Base-by-base conservation (phyloP, 2,888 invertebrate genomes). In the Nemapogon koenigi region DNA sequence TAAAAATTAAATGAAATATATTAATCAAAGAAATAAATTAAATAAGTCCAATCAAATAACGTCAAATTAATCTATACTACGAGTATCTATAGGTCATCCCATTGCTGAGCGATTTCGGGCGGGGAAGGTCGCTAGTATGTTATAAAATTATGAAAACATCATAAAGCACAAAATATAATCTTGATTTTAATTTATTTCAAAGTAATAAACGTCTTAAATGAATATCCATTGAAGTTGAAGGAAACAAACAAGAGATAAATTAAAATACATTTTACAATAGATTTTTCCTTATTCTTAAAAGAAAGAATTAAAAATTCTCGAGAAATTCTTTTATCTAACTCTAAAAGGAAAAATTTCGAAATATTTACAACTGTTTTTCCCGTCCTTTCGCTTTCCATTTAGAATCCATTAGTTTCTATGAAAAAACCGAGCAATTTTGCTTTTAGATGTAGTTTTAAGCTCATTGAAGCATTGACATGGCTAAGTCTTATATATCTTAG, bases 341-440 rank as follows among this genome's bases (percentile, higher is more conserved):
- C 4, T 6, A n/a, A 4, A 4, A 4, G 28, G 13, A 27, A 27
- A 13, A 13, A n/a, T 27, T 27, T n/a, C n/a, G n/a, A n/a, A n/a
- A n/a, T n/a, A n/a, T n/a, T n/a, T n/a, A n/a, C n/a, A n/a, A n/a
- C n/a, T n/a, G n/a, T n/a, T 53, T 49, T 48, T 45, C 41, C 41
- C 44, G 46, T 48, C 51, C 52, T 41, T 48, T 56, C 42, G 48
- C 47, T 54, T 31, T 27, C 27, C 17, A 27, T 27, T 25, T 25
- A 31, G 32, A 61, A 60, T 63, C 63, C 64, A 68, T 67, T 67
- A 65, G 59, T 50, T 48, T 47, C 16, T 45, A 43, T 45, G 38
- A 53, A 35, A 57, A 49, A 40, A 27, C 31, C 32, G 22, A 37
- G 22, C 3, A 25, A 35, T 39, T 40, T 36, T 36, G 26, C 17